Percentiles rank a stretch among this genome's conserved stretches.
Conservation (phyloP, 2,797 vertebrate genomes). For the Oryzias dopingdopingensis region DNA sequence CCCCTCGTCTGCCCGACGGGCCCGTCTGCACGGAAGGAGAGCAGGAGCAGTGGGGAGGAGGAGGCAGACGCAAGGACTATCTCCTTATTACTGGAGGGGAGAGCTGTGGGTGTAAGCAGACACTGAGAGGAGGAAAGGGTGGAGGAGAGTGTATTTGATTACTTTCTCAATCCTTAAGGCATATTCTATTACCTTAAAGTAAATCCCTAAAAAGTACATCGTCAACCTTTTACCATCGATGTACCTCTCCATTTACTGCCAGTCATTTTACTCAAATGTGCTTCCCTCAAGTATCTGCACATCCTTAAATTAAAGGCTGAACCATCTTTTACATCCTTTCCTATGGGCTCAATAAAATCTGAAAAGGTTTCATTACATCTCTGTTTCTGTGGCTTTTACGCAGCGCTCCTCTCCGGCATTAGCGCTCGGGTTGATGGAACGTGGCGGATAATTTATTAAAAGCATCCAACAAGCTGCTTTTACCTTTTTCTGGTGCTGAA, state of each 20-base stretch:
- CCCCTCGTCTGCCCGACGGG: slow-evolving; percentile 51
- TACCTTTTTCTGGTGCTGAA: slow-evolving; percentile 16
- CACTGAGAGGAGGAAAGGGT: not conserved
- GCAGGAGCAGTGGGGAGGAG: slow-evolving; percentile 12
- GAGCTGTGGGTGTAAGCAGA: slow-evolving; percentile 11
- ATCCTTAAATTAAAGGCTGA: not conserved
- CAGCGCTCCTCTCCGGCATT: slow-evolving; percentile 45
- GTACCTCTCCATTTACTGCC: no score
- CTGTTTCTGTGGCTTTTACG: no score
- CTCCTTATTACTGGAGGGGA: slow-evolving; percentile 32
- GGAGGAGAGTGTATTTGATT: slow-evolving; percentile 4
- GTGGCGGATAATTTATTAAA: slow-evolving; percentile 60
- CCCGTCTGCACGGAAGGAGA: slow-evolving; percentile 33
- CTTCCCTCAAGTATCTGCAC: not conserved
- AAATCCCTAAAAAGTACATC: not conserved
- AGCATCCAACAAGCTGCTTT: slow-evolving; percentile 47
- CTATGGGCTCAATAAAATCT: not conserved
- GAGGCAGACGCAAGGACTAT: slow-evolving; percentile 32
- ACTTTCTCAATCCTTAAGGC: slow-evolving; percentile 4
- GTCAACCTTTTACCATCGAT: not conserved
- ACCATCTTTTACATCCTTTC: not conserved
- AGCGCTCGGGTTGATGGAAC: slow-evolving; percentile 28
- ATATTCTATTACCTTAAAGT: not conserved
- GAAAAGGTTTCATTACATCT: no score
- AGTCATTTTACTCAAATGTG: not conserved